Percentiles rank a stretch among this genome's conserved stretches.
phyloP scores from a whole-genome alignment of 2,113 vertebrate genomes.

The Sus scrofa region T2T-Sscrofa CM000826.6:95099501-95100000 shows the following conservation, averaged over 20 bases:
- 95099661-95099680: neutral
- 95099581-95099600: neutral
- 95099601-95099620: neutral
- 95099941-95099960: conserved; percentile 66
- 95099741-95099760: conserved; percentile 60
- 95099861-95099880: conserved; percentile 82
- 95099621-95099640: neutral
- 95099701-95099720: neutral
- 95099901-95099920: conserved; percentile 73
- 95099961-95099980: conserved; percentile 24
- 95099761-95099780: conserved; percentile 73
- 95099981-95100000: neutral
- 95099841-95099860: conserved; percentile 84
- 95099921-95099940: conserved; percentile 68
- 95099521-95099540: neutral
- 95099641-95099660: neutral
- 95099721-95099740: neutral
- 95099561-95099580: neutral
- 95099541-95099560: neutral
- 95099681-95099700: neutral
- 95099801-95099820: conserved; percentile 73
- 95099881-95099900: conserved; percentile 77
- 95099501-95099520: neutral
- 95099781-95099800: conserved; percentile 62
- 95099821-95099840: conserved; percentile 77